Evolutionary conservation across 1,140 invertebrate genomes (phyloP).

Genomic region (Muscidifurax raptorellus): DNA sequence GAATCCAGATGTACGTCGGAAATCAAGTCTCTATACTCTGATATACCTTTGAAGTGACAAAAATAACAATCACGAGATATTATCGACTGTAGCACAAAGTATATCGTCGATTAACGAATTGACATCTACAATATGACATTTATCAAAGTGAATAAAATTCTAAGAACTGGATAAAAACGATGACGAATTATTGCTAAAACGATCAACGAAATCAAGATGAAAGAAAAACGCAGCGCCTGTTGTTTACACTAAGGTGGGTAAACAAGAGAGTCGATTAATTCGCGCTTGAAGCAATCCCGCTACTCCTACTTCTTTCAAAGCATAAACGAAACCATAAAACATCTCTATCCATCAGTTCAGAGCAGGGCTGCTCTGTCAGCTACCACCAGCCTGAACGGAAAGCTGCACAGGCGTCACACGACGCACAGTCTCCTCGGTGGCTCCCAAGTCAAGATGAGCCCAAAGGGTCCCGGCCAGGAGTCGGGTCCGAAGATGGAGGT

Average conservation of each 20-base stretch:
- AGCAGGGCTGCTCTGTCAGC: not conserved
- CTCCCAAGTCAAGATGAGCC: slow-evolving; percentile 65
- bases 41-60: not conserved
- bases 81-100: too few species aligned
- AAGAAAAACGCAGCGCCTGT: not conserved
- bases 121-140: too few species aligned
- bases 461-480: slow-evolving; percentile 67
- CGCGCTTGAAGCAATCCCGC: too few species aligned
- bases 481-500: slow-evolving; percentile 68
- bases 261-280: too few species aligned
- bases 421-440: slow-evolving; percentile 61
- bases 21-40: too few species aligned
- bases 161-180: not conserved
- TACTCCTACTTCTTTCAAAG: too few species aligned
- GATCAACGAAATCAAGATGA: slow-evolving; percentile 5
- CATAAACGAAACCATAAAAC: too few species aligned
- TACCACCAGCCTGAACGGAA: slow-evolving; percentile 63
- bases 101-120: too few species aligned
- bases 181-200: not conserved
- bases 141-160: too few species aligned
- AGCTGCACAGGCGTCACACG: slow-evolving; percentile 68
- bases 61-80: not conserved
- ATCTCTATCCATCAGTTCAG: not conserved
- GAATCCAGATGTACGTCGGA: too few species aligned
- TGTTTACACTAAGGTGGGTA: too few species aligned